A percentile compares a stretch with the other conserved stretches of the same genome.
These are phyloP conservation scores for Galeopterus variegatus DNA, from an alignment of 2,113 vertebrate genomes.

Conservation along the genomic window DNA sequence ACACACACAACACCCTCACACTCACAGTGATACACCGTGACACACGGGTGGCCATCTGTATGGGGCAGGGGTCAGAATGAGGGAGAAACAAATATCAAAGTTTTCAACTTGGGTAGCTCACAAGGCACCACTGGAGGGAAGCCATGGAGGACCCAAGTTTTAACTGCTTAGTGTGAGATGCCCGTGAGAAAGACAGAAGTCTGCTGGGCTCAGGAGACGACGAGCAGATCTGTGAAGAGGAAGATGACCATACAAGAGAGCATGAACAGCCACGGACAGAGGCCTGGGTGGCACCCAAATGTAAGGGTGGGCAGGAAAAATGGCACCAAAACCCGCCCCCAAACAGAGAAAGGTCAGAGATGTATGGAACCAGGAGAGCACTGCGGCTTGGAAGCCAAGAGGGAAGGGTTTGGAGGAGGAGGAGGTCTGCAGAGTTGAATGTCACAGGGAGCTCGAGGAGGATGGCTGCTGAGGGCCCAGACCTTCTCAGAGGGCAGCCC, in stretches of 20 bases:
- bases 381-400: not conserved
- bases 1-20: not conserved
- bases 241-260: not conserved
- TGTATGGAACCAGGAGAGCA: not conserved
- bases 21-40: no score
- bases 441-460: not conserved
- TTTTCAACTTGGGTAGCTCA: not conserved
- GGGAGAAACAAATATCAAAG: not conserved
- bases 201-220: not conserved
- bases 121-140: not conserved
- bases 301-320: not conserved
- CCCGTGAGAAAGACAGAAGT: not conserved
- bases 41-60: not conserved
- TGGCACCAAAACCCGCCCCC: not conserved
- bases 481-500: not conserved
- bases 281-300: not conserved
- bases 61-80: not conserved
- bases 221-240: not conserved
- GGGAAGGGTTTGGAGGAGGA: not conserved
- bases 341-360: not conserved
- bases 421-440: not conserved
- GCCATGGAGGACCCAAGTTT: accelerated
- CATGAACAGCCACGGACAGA: not conserved
- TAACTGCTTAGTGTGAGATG: not conserved
- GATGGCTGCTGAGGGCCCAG: no score